Conservation (phyloP, 2,113 vertebrate genomes). For the Bucco capensis region DNA sequence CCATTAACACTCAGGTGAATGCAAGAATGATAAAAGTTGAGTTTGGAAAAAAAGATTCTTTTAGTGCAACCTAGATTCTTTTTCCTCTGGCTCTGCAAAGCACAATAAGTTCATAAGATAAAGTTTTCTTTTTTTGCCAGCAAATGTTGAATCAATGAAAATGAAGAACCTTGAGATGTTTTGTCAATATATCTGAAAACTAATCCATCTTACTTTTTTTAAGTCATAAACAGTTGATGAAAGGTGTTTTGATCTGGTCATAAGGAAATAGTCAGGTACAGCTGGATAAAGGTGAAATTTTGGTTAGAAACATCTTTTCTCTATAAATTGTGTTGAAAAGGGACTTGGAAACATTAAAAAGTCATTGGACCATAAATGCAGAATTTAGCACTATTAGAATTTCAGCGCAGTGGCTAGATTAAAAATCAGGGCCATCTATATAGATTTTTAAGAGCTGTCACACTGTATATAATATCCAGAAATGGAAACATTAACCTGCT, state of each 20-base stretch:
- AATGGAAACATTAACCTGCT: not conserved
- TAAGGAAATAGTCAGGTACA: not conserved
- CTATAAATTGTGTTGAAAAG: not conserved
- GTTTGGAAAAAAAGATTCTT: not conserved
- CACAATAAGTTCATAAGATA: not conserved
- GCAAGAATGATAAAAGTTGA: not conserved
- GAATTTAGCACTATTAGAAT: not conserved
- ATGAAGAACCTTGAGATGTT: not conserved
- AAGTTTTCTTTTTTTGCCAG: not conserved
- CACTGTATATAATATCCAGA: not conserved
- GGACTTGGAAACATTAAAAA: not conserved
- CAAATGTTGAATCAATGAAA: not conserved
- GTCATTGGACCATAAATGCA: not conserved
- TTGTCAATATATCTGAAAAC: not conserved
- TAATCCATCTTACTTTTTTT: not conserved
- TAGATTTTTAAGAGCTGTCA: not conserved
- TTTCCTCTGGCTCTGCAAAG: not conserved
- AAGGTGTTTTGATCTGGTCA: not conserved
- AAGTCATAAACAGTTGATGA: not conserved
- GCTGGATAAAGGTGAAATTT: not conserved
- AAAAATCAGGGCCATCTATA: not conserved
- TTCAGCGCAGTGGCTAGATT: not conserved
- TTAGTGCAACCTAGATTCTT: not conserved
- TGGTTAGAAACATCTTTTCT: not conserved
- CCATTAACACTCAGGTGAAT: not conserved